Evolutionary conservation across 2,888 invertebrate genomes (phyloP).

Genomic region (Noctuana brunneofusca): DNA sequence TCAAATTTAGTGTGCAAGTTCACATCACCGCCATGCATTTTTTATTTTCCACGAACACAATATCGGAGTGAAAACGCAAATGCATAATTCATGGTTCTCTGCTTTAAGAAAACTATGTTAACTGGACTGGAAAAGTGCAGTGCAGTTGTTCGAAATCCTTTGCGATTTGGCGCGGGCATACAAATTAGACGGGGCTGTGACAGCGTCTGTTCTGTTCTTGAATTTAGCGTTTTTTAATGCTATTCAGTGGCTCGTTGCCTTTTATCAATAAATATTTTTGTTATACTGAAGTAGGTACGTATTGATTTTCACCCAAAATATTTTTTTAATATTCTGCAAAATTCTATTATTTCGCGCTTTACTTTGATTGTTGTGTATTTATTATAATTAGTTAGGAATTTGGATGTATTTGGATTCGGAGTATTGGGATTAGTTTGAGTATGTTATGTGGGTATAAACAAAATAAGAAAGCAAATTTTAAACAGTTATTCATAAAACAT

Average conservation of each 20-base stretch:
- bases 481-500: no score
- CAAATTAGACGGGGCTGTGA: constrained; percentile 32
- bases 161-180: constrained; percentile 31
- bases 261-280: background rate
- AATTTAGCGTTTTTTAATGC: constrained; percentile 18
- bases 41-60: constrained; percentile 19
- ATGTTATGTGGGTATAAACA: no score
- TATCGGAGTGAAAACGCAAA: constrained; percentile 28
- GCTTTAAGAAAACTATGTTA: constrained; percentile 33
- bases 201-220: constrained; percentile 12
- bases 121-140: constrained; percentile 33
- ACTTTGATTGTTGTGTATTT: no score
- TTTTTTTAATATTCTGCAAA: no score
- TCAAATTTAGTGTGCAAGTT: constrained; percentile 7
- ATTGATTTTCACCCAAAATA: no score
- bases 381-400: no score
- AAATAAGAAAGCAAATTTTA: no score
- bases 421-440: no score
- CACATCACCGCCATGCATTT: constrained; percentile 11
- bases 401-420: no score
- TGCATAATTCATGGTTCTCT: constrained; percentile 30
- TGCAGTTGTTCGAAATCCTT: constrained; percentile 31
- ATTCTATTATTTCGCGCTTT: no score
- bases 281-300: no score
- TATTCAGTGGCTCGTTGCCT: background rate